Evolutionary conservation across 2,113 vertebrate species (phyloP).

Genomic region (Trogon surrucura): DNA sequence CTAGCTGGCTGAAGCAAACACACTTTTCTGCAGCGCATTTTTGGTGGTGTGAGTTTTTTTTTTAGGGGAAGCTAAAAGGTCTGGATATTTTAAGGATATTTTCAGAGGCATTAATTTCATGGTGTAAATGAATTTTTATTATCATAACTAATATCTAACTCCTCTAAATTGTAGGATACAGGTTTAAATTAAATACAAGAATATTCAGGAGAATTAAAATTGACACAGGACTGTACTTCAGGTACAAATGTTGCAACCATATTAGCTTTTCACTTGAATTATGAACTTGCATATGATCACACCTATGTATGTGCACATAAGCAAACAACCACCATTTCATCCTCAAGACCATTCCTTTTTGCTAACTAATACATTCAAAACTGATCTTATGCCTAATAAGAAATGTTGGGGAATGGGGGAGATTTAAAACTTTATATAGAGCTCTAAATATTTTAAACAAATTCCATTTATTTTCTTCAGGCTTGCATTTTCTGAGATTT

Average conservation of each 20-base stretch:
- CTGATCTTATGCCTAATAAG: neutral
- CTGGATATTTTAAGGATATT: neutral
- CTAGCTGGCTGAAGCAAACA: neutral
- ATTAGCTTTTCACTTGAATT: neutral
- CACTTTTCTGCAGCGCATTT: neutral
- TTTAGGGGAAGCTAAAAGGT: neutral
- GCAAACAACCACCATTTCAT: neutral
- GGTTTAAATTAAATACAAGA: neutral
- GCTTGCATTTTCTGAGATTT: neutral
- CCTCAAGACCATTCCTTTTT: neutral
- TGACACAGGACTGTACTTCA: neutral
- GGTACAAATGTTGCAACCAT: neutral
- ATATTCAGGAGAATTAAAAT: neutral
- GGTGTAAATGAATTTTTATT: neutral
- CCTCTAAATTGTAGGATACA: neutral
- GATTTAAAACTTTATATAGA: neutral
- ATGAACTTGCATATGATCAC: neutral
- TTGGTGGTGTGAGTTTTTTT: neutral
- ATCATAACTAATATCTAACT: neutral
- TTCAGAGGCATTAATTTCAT: neutral
- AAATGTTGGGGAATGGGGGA: neutral
- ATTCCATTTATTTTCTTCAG: neutral
- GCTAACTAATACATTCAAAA: neutral
- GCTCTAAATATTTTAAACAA: neutral
- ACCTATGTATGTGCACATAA: neutral